Evolutionary conservation across 2,888 invertebrate species (phyloP).

Genomic region (Corythucha ciliata): DNA sequence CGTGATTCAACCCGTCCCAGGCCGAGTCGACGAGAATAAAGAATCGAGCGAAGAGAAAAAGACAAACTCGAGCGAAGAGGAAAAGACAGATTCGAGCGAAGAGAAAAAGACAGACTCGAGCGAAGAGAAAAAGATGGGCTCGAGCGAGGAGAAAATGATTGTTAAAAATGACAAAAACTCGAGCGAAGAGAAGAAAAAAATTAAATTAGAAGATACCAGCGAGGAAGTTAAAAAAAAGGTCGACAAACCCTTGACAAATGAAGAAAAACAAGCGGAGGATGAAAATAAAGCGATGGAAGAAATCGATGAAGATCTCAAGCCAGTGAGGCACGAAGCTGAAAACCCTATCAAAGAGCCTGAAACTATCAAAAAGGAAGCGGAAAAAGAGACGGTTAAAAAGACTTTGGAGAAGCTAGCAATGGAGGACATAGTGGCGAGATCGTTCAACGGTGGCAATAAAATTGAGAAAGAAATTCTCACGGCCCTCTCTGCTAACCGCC

Average conservation of each 20-base stretch:
- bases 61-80: constrained; percentile 10
- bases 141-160: not conserved
- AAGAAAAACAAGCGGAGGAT: not conserved
- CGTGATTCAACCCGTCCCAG: too few species aligned
- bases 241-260: constrained; percentile 18
- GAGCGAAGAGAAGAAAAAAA: not conserved
- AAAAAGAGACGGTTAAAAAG: too few species aligned
- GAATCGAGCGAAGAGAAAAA: constrained; percentile 9
- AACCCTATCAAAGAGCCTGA: constrained; percentile 40
- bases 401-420: not conserved
- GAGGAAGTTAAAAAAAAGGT: too few species aligned
- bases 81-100: constrained; percentile 21
- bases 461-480: constrained; percentile 49
- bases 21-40: constrained; percentile 38
- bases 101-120: constrained; percentile 17
- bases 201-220: not conserved
- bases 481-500: constrained; percentile 32
- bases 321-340: not conserved
- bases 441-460: constrained; percentile 36
- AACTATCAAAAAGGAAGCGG: too few species aligned
- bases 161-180: not conserved
- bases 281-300: constrained; percentile 13
- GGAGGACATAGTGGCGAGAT: constrained; percentile 35
- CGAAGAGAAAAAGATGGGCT: constrained; percentile 17
- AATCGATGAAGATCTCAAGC: constrained; percentile 1